These are phyloP conservation scores for Dermochelys coriacea DNA, from an alignment of 2,797 vertebrate genomes.

Conservation along the genomic window DNA sequence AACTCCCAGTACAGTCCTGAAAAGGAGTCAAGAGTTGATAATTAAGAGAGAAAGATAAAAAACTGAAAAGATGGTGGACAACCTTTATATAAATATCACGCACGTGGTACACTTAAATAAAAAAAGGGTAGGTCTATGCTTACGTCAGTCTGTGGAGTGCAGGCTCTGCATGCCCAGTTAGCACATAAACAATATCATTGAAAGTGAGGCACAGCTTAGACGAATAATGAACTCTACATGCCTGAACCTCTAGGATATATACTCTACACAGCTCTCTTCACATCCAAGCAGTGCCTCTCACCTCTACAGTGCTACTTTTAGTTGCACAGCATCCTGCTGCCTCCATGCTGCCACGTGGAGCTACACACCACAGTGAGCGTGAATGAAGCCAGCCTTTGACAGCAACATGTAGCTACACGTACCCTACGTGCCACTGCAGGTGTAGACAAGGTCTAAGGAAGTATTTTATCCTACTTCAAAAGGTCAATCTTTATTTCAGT, in stretches of 20 bases:
- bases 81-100: not conserved
- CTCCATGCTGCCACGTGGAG: not conserved
- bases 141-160: not conserved
- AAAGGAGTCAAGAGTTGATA: not conserved
- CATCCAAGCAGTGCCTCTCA: not conserved
- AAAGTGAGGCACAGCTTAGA: not conserved
- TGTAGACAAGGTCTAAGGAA: not conserved
- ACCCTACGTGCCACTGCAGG: not conserved
- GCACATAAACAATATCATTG: not conserved
- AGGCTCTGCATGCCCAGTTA: not conserved
- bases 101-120: not conserved
- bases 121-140: not conserved
- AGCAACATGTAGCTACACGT: not conserved
- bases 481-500: not conserved
- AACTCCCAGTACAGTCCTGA: not conserved
- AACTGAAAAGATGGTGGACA: not conserved
- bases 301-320: not conserved
- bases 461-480: not conserved
- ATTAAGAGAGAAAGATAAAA: not conserved
- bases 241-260: not conserved
- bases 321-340: not conserved
- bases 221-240: not conserved
- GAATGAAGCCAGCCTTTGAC: not conserved
- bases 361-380: not conserved
- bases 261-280: not conserved